Evolutionary conservation across 2,113 vertebrate genomes (phyloP), one percentile per base, ranked within the genome.

Genomic region (Platichthys stellatus): DNA sequence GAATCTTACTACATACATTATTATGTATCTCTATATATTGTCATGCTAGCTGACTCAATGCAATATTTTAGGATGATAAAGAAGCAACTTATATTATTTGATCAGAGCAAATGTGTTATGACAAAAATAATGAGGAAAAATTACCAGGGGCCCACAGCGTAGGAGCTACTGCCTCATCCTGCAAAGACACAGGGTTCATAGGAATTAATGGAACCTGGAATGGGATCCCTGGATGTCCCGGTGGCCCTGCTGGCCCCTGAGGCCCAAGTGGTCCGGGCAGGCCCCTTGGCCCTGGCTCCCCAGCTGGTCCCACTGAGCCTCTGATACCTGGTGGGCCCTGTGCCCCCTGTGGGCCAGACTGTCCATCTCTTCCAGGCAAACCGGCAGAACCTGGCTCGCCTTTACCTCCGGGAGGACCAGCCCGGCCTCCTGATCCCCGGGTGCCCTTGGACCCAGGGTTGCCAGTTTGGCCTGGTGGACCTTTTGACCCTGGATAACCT

Each of bases 401-500:
- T 18, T 91, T 98, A 58, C 94, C 79, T 24, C 97, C 97, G 53
- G 96, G 91, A 9, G 95, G 91, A 69, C 97, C 97, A 0, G 96
- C 95, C 88, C 97, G 96, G 61, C 97, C 97, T 1, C 97, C 95
- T 56, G 97, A 98, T n/a, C 98, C 98, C 35, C 96, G 94, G 65
- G 96, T 95, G 67, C 97, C 98, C 92, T 98, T 99, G 43, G 96
- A 92, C 17, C 98, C 98, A 2, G 96, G 94, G 0, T 87, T 94
- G 79, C 98, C 98, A 84, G 95, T 96, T 67, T 95, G 93, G 28
- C 98, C 98, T 72, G 96, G 96, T 57, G 93, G 81, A 56, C 97
- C 98, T 64, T 95, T 97, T 60, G 96, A 92, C 85, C 98, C 98
- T 40, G 95, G 94, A 21, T 95, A 90, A 20, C 98, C 98, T 0